These are phyloP conservation scores for Pinctada fucata DNA, from an alignment of 2,888 invertebrate genomes.

Conservation along the genomic window DNA sequence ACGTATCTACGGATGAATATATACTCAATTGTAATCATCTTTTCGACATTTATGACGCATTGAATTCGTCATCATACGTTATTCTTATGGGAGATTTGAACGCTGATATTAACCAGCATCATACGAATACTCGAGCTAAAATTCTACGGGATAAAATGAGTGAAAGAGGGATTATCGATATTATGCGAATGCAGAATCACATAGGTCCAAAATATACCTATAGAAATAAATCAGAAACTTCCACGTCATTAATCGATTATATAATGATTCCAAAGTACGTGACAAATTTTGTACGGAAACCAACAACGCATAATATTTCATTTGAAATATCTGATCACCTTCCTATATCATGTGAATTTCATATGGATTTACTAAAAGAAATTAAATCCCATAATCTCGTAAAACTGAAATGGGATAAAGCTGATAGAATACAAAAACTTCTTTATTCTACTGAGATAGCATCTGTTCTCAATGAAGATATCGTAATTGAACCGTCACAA, in stretches of 20 bases:
- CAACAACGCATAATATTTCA: not conserved
- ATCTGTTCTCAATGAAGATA: not conserved
- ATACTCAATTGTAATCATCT: not conserved
- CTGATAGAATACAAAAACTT: not conserved
- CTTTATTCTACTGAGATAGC: constrained; percentile 19
- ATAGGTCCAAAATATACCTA: not conserved
- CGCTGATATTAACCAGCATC: not conserved
- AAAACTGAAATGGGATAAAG: constrained; percentile 18
- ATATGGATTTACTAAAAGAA: not conserved
- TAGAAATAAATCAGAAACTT: constrained; percentile 5
- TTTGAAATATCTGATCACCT: constrained; percentile 20
- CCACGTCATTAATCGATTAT: constrained; percentile 11
- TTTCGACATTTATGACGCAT: not conserved
- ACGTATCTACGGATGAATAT: not conserved
- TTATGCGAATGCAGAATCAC: not conserved
- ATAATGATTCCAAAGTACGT: constrained; percentile 12
- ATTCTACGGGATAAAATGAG: not conserved
- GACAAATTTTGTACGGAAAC: not conserved
- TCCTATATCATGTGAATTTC: not conserved
- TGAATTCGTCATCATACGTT: not conserved
- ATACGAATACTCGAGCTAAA: not conserved
- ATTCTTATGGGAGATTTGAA: constrained; percentile 12
- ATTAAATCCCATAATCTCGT: not conserved
- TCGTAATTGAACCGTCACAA: not conserved
- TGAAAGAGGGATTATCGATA: not conserved